Conservation (phyloP, 2,797 vertebrate genomes). For the Dallia pectoralis region DNA sequence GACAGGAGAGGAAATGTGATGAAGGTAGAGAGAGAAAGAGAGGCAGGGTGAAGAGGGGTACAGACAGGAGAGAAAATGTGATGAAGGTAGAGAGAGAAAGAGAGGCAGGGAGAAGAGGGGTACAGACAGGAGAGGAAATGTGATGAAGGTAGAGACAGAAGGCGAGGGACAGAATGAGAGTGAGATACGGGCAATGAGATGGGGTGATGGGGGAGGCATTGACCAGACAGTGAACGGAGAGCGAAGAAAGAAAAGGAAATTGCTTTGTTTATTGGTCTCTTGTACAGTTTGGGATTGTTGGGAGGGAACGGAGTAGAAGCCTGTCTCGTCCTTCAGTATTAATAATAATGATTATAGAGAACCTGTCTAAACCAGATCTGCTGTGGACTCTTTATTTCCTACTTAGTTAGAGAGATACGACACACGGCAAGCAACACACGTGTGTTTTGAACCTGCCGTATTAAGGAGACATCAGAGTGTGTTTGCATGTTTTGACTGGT, state of each 20-base stretch:
- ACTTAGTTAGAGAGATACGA: neutral
- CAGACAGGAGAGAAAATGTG: too few relatives aligned
- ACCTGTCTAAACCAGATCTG: neutral
- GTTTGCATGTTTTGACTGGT: neutral
- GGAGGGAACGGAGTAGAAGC: conserved; percentile 11
- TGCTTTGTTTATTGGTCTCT: neutral
- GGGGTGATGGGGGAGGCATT: too few relatives aligned
- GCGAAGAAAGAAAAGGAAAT: neutral
- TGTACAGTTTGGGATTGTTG: conserved; percentile 14
- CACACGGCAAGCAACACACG: neutral
- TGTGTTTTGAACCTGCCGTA: neutral
- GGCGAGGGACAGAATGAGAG: too few relatives aligned
- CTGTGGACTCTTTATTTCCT: neutral
- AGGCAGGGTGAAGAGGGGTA: neutral
- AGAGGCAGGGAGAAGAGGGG: too few relatives aligned
- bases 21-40: neutral
- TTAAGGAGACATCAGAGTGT: neutral
- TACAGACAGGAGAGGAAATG: too few relatives aligned
- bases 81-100: too few relatives aligned
- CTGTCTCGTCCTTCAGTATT: neutral
- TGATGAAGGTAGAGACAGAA: too few relatives aligned
- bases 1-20: too few relatives aligned
- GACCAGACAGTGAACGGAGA: neutral
- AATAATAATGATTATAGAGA: neutral
- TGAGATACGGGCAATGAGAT: too few relatives aligned